These are phyloP conservation scores for Gonatopus flavifemur DNA, from an alignment of 1,140 invertebrate species.

Conservation along the genomic window DNA sequence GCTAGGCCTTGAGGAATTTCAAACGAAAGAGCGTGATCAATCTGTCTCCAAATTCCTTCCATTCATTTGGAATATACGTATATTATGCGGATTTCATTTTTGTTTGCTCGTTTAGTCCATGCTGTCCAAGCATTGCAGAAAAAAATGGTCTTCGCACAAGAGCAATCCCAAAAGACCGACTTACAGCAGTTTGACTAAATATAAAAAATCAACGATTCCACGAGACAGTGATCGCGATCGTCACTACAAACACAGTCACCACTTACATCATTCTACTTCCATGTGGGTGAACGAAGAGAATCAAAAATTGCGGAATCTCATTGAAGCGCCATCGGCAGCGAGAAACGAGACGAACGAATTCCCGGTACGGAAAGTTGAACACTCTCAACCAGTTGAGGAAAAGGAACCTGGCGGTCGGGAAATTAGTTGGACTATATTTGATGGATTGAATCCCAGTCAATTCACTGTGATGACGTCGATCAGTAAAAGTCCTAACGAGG, in stretches of 20 bases:
- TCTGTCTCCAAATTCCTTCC: no score
- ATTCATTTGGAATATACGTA: no score
- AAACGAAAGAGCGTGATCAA: no score
- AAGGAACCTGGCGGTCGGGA: slow-evolving; percentile 1
- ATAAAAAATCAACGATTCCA: slow-evolving; percentile 29
- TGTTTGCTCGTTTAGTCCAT: slow-evolving; percentile 44
- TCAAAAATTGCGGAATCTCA: slow-evolving; percentile 28
- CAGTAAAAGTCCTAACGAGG: slow-evolving; percentile 41
- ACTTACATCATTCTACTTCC: slow-evolving; percentile 35
- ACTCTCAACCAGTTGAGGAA: neutral
- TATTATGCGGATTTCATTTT: no score
- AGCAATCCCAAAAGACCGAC: slow-evolving; percentile 29
- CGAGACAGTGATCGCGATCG: slow-evolving; percentile 7
- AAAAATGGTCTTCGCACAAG: slow-evolving; percentile 31
- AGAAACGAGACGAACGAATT: slow-evolving; percentile 7
- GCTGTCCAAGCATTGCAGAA: slow-evolving; percentile 51
- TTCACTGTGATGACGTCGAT: slow-evolving; percentile 49
- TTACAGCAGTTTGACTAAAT: slow-evolving; percentile 45
- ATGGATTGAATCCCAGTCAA: slow-evolving; percentile 47
- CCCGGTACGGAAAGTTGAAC: neutral
- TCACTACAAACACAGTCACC: slow-evolving; percentile 11
- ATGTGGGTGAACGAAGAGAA: slow-evolving; percentile 42
- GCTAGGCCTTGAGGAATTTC: no score
- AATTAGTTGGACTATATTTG: slow-evolving; percentile 24
- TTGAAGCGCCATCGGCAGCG: neutral